Evolutionary conservation across 2,113 vertebrate genomes (phyloP).

Genomic region (Morphnarchus princeps): DNA sequence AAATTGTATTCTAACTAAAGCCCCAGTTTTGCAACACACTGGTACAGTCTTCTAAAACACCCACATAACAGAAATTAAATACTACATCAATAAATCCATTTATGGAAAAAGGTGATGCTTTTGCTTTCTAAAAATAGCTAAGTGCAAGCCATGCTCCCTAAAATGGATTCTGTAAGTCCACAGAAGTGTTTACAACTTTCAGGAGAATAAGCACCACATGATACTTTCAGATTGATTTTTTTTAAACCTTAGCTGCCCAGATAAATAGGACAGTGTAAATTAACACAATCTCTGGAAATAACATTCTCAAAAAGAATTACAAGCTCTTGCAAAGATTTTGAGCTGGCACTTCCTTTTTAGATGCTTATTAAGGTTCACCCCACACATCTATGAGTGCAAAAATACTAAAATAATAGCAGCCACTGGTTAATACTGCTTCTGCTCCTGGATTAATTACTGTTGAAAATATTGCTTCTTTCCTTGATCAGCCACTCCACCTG

Average conservation of each 20-base stretch:
- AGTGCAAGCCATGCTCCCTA: background rate
- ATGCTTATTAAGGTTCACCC: background rate
- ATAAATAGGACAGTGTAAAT: background rate
- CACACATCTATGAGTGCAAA: background rate
- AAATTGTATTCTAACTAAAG: background rate
- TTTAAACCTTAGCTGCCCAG: background rate
- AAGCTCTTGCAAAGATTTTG: background rate
- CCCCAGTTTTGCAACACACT: background rate
- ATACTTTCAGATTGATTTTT: background rate
- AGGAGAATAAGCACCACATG: background rate
- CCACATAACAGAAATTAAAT: background rate
- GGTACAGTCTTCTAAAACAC: background rate
- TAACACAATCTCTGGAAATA: background rate
- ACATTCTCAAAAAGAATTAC: background rate
- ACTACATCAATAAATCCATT: background rate
- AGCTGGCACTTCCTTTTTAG: background rate
- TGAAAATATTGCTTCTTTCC: constrained; percentile 8
- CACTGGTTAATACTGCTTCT: background rate
- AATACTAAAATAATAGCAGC: background rate
- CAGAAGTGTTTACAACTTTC: background rate
- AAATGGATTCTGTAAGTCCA: background rate
- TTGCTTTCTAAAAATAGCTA: background rate
- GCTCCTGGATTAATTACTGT: background rate
- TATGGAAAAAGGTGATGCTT: background rate
- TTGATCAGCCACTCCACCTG: background rate